These are phyloP conservation scores for Characodon lateralis DNA, from an alignment of 2,797 vertebrate genomes.

Conservation along the genomic window DNA sequence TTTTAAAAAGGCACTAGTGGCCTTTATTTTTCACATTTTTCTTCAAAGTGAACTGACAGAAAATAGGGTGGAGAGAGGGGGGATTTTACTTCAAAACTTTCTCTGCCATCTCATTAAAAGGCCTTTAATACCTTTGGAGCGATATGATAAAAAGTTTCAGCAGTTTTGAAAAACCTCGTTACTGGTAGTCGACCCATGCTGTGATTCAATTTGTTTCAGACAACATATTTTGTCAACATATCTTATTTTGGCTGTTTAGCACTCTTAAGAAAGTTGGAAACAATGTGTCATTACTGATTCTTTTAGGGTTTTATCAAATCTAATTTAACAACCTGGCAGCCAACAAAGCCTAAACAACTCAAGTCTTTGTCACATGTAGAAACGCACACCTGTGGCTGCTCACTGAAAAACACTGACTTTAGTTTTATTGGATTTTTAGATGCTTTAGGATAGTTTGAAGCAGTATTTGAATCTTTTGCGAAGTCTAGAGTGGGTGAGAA, in stretches of 20 bases:
- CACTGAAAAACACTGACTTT: no score
- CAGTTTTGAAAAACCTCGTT: not conserved
- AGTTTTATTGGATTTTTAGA: no score
- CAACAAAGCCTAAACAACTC: no score
- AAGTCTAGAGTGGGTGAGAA: no score
- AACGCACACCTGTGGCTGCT: no score
- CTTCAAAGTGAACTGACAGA: no score
- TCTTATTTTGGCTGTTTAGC: not conserved
- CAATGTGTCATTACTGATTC: not conserved
- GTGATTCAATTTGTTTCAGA: not conserved
- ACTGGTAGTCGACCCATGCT: not conserved
- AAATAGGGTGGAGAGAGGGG: no score
- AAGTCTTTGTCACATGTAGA: no score
- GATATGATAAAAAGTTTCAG: not conserved
- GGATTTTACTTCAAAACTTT: not conserved
- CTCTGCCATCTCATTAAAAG: not conserved
- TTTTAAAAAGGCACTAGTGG: no score
- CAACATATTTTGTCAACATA: not conserved
- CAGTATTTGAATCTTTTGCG: no score
- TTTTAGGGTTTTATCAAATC: not conserved
- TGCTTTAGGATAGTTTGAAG: no score
- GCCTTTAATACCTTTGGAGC: not conserved
- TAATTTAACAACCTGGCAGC: not conserved
- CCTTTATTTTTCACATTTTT: no score
- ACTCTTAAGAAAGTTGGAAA: not conserved